Evolutionary conservation across 2,113 vertebrate genomes (phyloP).

Genomic region (Scomber scombrus): DNA sequence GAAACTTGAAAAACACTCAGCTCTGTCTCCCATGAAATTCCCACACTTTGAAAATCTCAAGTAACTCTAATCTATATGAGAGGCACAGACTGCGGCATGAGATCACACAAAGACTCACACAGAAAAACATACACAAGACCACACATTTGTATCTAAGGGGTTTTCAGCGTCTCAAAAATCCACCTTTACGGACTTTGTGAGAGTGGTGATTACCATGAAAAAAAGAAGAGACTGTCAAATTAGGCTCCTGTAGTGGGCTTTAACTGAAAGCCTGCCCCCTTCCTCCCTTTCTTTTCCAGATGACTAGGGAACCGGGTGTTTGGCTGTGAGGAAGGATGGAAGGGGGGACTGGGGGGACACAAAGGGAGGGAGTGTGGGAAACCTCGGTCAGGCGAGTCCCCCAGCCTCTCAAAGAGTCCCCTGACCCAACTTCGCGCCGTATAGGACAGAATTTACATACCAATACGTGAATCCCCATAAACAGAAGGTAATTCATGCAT

Average conservation of each 20-base stretch:
- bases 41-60: constrained; percentile 17
- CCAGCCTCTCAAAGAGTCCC: constrained; percentile 68
- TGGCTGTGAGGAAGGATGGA: constrained; percentile 56
- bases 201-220: constrained; percentile 48
- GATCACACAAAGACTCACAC: constrained; percentile 7
- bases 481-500: constrained; percentile 57
- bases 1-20: constrained; percentile 17
- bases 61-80: neutral
- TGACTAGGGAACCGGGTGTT: constrained; percentile 56
- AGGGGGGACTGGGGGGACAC: constrained; percentile 35
- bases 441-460: constrained; percentile 80
- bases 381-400: constrained; percentile 63
- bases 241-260: constrained; percentile 62
- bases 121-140: constrained; percentile 18
- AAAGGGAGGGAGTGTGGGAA: constrained; percentile 79
- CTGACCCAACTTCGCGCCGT: constrained; percentile 56
- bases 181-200: constrained; percentile 36
- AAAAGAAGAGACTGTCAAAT: constrained; percentile 55
- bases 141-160: constrained; percentile 26
- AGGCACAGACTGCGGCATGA: neutral
- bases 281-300: constrained; percentile 63
- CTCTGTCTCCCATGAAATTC: neutral
- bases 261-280: constrained; percentile 51
- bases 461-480: constrained; percentile 70
- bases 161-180: constrained; percentile 36